Evolutionary conservation across 1,140 invertebrate species (phyloP).

Genomic region (Sminthurides bifidus): DNA sequence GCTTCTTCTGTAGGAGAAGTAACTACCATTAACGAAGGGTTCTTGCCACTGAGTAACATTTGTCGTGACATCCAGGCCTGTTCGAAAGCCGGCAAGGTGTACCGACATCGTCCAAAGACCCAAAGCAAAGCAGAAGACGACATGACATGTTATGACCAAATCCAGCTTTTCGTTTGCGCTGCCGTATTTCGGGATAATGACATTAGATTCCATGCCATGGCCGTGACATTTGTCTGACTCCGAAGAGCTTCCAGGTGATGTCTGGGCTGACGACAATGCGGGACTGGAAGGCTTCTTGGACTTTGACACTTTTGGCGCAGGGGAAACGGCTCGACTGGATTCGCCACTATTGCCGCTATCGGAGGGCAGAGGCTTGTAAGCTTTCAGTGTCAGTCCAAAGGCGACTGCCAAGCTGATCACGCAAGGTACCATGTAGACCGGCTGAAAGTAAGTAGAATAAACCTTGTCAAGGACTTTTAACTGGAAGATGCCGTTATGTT

Average conservation of each 20-base stretch:
- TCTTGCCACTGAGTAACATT: no score
- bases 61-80: neutral
- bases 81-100: neutral
- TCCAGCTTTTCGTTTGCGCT: neutral
- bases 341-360: neutral
- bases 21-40: neutral
- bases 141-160: constrained; percentile 8
- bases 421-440: constrained; percentile 13
- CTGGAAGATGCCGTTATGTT: neutral
- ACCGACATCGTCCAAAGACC: constrained; percentile 19
- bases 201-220: neutral
- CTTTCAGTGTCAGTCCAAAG: neutral
- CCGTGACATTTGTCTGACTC: neutral
- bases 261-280: no score
- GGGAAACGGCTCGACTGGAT: neutral
- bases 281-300: no score
- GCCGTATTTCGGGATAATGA: neutral
- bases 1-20: constrained; percentile 16
- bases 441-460: neutral
- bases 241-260: no score
- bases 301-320: no score
- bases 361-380: neutral
- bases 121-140: constrained; percentile 14
- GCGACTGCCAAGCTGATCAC: constrained; percentile 6
- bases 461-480: neutral